Conservation (phyloP, 1,140 invertebrate species). For the Philopotamus ludificatus region DNA sequence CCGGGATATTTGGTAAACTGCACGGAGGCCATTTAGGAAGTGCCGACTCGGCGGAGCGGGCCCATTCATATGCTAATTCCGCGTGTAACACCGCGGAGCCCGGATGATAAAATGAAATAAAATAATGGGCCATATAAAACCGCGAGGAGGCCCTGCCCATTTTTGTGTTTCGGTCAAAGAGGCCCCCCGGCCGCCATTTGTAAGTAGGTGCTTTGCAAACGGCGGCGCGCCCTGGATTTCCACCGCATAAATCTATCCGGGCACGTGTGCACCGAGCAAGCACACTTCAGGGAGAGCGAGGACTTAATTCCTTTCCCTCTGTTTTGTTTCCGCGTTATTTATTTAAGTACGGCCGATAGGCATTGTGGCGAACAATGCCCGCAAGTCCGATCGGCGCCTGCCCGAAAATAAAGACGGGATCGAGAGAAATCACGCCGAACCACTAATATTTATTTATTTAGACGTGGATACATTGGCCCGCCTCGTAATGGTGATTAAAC, state of each 20-base stretch:
- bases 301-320: constrained; percentile 19
- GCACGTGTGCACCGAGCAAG: not conserved
- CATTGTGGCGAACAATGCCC: not conserved
- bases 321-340: not conserved
- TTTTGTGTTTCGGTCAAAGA: constrained; percentile 34
- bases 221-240: constrained; percentile 8
- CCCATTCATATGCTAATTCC: constrained; percentile 39
- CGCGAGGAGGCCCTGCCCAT: constrained; percentile 14
- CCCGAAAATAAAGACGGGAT: too few species aligned
- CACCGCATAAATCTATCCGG: constrained; percentile 21
- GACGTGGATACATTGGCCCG: too few species aligned
- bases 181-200: constrained; percentile 21
- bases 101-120: constrained; percentile 27
- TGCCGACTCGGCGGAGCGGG: constrained; percentile 29
- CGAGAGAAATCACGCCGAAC: too few species aligned
- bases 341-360: not conserved
- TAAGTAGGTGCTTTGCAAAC: constrained; percentile 36
- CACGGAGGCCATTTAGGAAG: constrained; percentile 33
- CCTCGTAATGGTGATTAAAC: too few species aligned
- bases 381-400: too few species aligned
- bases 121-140: constrained; percentile 33
- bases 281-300: not conserved
- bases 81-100: constrained; percentile 23
- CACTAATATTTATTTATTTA: too few species aligned
- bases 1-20: constrained; percentile 27